Evolutionary conservation across 2,113 vertebrate genomes (phyloP).

Genomic region (Amia ocellicauda): DNA sequence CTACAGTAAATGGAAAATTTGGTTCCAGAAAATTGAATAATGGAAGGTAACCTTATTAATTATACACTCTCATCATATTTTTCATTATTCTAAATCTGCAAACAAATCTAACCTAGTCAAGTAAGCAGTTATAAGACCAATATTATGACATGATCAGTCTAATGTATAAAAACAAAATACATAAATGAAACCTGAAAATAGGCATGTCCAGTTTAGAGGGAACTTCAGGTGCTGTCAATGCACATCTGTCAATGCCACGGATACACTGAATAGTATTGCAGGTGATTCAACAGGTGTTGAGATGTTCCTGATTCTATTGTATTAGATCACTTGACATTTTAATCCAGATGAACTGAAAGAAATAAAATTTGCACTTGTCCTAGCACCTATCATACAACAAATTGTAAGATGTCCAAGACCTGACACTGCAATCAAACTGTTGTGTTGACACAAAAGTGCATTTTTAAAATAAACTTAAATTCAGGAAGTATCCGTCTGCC

Average conservation of each 20-base stretch:
- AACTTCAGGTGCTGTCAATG: slow-evolving; percentile 8
- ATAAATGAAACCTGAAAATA: too few species aligned
- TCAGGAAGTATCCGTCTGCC: not conserved
- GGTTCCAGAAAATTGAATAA: not conserved
- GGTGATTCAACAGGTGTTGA: not conserved
- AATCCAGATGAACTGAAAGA: not conserved
- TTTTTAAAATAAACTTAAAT: not conserved
- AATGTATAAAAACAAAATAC: too few species aligned
- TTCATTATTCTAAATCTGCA: slow-evolving; percentile 13
- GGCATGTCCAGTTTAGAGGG: not conserved
- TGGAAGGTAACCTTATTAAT: slow-evolving; percentile 10
- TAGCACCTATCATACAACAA: not conserved
- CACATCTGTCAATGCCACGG: not conserved
- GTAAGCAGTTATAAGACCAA: too few species aligned
- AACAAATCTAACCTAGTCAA: slow-evolving; percentile 11
- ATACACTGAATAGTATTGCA: not conserved
- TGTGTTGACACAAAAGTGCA: not conserved
- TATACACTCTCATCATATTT: slow-evolving; percentile 10
- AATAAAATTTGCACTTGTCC: not conserved
- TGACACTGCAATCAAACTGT: not conserved
- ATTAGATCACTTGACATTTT: not conserved
- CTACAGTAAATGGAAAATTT: not conserved
- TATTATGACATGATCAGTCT: too few species aligned
- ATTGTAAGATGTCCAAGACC: not conserved
- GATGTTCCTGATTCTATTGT: not conserved